Percentiles rank a stretch among this genome's conserved stretches.
Conservation (phyloP, 2,797 vertebrate genomes). For the Muraenolepis orangiensis region DNA sequence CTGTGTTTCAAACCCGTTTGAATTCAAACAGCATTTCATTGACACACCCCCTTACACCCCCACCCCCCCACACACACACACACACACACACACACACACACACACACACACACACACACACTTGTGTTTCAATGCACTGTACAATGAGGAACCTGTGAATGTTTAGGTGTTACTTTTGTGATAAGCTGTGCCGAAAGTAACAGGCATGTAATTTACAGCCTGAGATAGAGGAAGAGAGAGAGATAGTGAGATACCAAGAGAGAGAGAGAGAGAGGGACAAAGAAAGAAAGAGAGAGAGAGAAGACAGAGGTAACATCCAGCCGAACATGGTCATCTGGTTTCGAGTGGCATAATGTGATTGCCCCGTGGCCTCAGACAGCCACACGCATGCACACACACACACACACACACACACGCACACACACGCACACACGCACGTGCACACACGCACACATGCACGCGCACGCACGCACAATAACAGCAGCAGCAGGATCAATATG, state of each 20-base stretch:
- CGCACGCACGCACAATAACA: slow-evolving; percentile 21
- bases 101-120: neutral
- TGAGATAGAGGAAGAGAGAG: neutral
- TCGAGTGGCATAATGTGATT: slow-evolving; percentile 44
- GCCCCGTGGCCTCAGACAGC: slow-evolving; percentile 16
- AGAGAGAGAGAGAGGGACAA: neutral
- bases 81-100: neutral
- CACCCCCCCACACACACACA: no score
- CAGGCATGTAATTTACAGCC: neutral
- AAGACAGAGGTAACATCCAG: slow-evolving; percentile 25
- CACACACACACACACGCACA: slow-evolving; percentile 13
- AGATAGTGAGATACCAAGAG: no score
- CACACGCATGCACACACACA: slow-evolving; percentile 19
- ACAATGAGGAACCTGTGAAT: neutral
- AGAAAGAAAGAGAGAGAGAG: neutral
- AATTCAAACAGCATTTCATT: neutral
- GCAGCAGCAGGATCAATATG: slow-evolving; percentile 57
- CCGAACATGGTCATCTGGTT: slow-evolving; percentile 50
- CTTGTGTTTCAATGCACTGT: neutral
- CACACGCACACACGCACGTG: slow-evolving; percentile 16
- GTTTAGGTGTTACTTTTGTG: neutral
- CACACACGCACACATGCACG: slow-evolving; percentile 7
- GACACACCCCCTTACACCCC: no score
- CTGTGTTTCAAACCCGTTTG: neutral
- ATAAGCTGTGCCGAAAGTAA: neutral